Base-by-base conservation (phyloP, 2,888 invertebrate genomes). In the Abrostola tripartita region DNA sequence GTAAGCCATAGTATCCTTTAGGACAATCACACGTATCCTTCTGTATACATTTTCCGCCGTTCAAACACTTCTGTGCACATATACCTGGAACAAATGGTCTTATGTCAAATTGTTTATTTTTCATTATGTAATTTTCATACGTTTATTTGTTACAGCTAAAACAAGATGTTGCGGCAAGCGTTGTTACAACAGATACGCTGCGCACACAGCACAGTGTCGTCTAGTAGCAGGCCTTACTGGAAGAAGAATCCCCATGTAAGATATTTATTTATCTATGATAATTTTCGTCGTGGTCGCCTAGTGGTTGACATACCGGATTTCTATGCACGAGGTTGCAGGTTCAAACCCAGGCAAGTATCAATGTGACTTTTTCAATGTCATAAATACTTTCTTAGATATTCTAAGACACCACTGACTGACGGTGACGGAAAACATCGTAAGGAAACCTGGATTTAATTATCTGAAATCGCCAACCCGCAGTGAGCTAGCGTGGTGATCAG, bases 11-110 rank as follows among this genome's bases (percentile, higher is more conserved):
- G 89, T 97, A 99, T 50, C 99, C 99, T 88, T 97, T 98, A 0
- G 97, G 96, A 90, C 99, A 99, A 81, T 97, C 97, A 85, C 99
- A 99, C 37, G 97, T 98, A 88, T 99, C 98, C 90, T 98, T 98
- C 88, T 98, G 98, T 80, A 98, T 96, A 88, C 99, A 99, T 90
- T 98, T 98, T 5, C 99, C 99, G 24, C 98, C 98, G 88, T 99
- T 99, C 71, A 97, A 93, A 90, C 99, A 99, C 89, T 98, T 98
- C 82, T 98, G 96, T 12, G 97, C 95, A 90, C 99, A 99, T 85
- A 98, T 98, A 75, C 98, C 98, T 98, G 92, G 5, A 92, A 92
- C 70, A 86, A 83, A 78, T 37, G n/a, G 12, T n/a, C 12, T 36
- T 10, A 36, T 36, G 24, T 11, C 50, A 37, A n/a, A 36, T 52